Evolutionary conservation across 2,113 vertebrate species (phyloP), one percentile per base, ranked within the genome.

Genomic region (Abramis brama): DNA sequence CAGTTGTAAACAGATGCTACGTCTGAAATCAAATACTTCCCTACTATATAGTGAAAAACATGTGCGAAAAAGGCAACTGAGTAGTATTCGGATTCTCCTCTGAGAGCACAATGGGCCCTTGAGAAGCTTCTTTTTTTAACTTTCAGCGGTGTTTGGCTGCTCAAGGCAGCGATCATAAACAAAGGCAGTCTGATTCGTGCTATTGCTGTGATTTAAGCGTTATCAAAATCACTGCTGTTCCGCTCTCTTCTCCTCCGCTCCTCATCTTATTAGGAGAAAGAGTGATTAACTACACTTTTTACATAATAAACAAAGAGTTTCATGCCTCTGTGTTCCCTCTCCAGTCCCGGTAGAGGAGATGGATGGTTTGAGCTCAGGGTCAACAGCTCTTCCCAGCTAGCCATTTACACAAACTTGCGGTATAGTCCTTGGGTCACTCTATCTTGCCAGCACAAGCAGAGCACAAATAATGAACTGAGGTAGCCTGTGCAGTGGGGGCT

Each of bases 381-480:
- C 76, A 74, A 60, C 60, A 79, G 79, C 81, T 79, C 43, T 88
- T 78, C 36, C 74, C 71, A 79, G 78, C 52, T 73, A 78, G 19
- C 52, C 79, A 27, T 64, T 45, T 59, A 66, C 43, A 70, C 43
- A 36, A 15, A 1, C 79, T 68, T 0, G 43, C 27, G 3, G n/a
- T 68, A 23, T 43, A 66, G 66, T 80, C 60, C 36, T 79, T 73
- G 62, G 36, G 73, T 50, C 73, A 83, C 81, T 79, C 83, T 33
- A 55, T 83, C 84, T 83, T 86, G 33, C 76, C 55, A 75, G 10
- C 55, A 39, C n/a, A 85, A 66, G 77, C 25, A 82, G 71, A 83
- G 73, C 50, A 62, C 19, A 27, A 52, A 75, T 85, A 88, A 88
- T 85, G 73, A 88, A 83, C 75, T 60, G 47, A n/a, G 52, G 59